Conservation (phyloP, 2,888 invertebrate genomes). For the Neocrepidodera transversa region DNA sequence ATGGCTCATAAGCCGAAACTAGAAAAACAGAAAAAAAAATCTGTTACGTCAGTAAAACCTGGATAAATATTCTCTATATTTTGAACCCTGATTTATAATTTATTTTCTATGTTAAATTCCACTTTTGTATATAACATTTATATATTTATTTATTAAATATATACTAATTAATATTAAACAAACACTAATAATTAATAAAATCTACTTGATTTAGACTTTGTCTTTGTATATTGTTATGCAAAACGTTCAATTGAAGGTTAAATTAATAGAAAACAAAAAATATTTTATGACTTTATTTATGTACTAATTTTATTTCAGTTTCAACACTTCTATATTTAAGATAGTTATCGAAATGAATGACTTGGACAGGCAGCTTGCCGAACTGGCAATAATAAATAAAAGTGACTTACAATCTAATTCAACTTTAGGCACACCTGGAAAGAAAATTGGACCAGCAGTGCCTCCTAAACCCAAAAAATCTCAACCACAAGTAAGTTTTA, state of each 20-base stretch:
- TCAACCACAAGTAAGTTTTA: constrained; percentile 63
- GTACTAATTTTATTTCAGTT: constrained; percentile 4
- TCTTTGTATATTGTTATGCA: background rate
- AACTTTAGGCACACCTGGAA: constrained; percentile 56
- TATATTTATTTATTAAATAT: too few species aligned
- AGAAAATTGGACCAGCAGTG: constrained; percentile 79
- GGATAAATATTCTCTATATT: too few species aligned
- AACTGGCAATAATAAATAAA: constrained; percentile 69
- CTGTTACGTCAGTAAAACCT: too few species aligned
- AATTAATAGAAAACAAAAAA: constrained; percentile 25
- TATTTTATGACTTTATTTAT: constrained; percentile 30
- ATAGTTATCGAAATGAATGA: constrained; percentile 62
- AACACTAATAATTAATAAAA: too few species aligned
- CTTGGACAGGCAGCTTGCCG: constrained; percentile 74
- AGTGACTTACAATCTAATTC: constrained; percentile 55
- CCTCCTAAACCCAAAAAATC: constrained; percentile 80
- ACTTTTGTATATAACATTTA: too few species aligned
- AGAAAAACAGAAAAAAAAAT: too few species aligned
- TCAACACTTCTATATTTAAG: background rate
- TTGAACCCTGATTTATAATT: too few species aligned
- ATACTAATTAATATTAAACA: too few species aligned
- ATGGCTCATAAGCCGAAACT: too few species aligned
- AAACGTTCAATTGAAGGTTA: constrained; percentile 26
- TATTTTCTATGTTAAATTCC: too few species aligned
- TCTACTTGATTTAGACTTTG: too few species aligned